Base-by-base conservation (phyloP, 2,888 invertebrate genomes). In the Heliconius ethilla region DNA sequence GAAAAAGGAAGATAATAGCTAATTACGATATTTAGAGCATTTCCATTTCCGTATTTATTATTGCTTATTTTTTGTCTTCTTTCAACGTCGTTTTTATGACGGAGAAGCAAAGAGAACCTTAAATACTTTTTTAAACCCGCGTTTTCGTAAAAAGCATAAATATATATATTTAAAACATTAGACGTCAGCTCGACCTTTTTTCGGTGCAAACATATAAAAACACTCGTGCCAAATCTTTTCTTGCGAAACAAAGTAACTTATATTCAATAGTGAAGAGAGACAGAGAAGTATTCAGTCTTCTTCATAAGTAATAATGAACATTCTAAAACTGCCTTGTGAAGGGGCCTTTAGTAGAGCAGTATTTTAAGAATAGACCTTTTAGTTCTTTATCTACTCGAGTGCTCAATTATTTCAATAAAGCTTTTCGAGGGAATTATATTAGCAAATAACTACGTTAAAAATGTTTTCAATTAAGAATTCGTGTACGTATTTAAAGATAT, bases 21-120 rank as follows among this genome's bases (percentile, higher is more conserved):
- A 70, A 51, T 70, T 70, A 45, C 37, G 67, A 6, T 67, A 65
- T 18, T 69, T n/a, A 70, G 45, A 18, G 37, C 69, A 1, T 15
- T 13, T 70, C 18, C 37, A 13, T 65, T 51, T 51, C 13, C 27
- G 65, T 74, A 59, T 27, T 77, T 67, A 74, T 74, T 55, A 22
- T 25, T 69, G n/a, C 4, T 67, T 40, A 2, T 37, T 69, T 40
- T 69, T 40, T 66, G 55, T 22, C 22, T 22, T 22, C 9, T 9
- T 2, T 55, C 9, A 55, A 22, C 22, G 7, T 55, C 22, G 18
- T 55, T 22, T 55, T 9, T 22, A 55, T 9, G 22, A 6, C 3
- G 2, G 55, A 55, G 15, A 55, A 22, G 22, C 55, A 7, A 55
- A 55, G 7, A 18, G 3, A 22, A 55, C 9, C 55, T 9, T 33